phyloP scores from a whole-genome alignment of 1,140 invertebrate genomes.

The Ctenoplectra terminalis region DNA sequence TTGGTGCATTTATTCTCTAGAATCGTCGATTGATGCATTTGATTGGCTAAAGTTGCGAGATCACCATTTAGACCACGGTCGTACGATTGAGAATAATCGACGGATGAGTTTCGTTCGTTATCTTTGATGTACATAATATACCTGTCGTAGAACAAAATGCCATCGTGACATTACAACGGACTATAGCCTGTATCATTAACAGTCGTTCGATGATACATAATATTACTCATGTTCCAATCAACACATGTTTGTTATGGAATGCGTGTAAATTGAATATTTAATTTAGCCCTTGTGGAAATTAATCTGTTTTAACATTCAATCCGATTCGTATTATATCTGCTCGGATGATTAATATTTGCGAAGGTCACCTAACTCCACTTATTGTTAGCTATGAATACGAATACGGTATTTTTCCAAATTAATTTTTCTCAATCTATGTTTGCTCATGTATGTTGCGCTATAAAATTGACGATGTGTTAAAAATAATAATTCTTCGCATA shows the following conservation, averaged over 20 bases:
- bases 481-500: background rate
- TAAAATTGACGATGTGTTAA: background rate
- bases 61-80: background rate
- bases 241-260: background rate
- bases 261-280: background rate
- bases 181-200: no score
- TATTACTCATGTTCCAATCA: background rate
- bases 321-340: background rate
- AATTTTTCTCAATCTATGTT: background rate
- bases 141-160: no score
- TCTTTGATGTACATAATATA: background rate
- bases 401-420: background rate
- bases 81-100: background rate
- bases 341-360: background rate
- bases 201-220: no score
- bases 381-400: background rate
- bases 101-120: slow-evolving; percentile 5
- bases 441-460: no score
- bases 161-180: no score
- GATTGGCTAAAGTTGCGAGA: background rate
- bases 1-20: slow-evolving; percentile 41
- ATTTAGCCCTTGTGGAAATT: background rate
- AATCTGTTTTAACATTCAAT: background rate
- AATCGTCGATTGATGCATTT: slow-evolving; percentile 35
- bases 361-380: background rate